Base-by-base conservation (phyloP, 2,888 invertebrate genomes). In the Acrobasis consociella region DNA sequence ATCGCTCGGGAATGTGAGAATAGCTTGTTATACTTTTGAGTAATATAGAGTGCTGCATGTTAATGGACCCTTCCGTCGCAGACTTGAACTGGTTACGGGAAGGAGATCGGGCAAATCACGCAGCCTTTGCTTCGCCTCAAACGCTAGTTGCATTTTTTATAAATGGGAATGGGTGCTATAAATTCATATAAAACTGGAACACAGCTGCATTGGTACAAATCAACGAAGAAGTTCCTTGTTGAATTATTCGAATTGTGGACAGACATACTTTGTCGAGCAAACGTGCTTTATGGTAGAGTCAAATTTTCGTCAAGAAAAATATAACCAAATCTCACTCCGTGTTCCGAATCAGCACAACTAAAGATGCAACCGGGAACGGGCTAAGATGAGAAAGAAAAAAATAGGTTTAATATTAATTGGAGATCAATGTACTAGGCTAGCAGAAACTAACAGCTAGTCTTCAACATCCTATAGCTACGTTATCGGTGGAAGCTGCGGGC, bases 401-500 rank as follows among this genome's bases (percentile, higher is more conserved):
- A 31, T 31, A 31, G 0, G 31, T 31, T 31, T 7, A 31, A 7
- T 31, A 31, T 31, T 7, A 31, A 31, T 31, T 31, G 53, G 53
- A 53, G 53, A 49, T 53, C 53, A 31, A 61, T 58, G 50, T 49
- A 55, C 39, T 49, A 58, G 56, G 56, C 56, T 37, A 39, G 56
- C 38, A 60, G 53, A 50, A 60, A 56, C 39, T 58, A 56, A n/a
- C 46, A 50, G 11, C n/a, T n/a, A 49, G 51, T 51, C 42, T 38
- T 52, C 60, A 68, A n/a, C 77, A 72, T 2, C 71, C 76, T 74
- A 72, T 78, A 69, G 64, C 58, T 63, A 72, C 72, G 73, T 80
- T 84, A 84, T 82, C 81, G 68, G 76, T 72, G 73, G 72, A 73
- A 73, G 76, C 76, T 76, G 75, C 70, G 74, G 72, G 78, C 78